Evolutionary conservation across 2,888 invertebrate genomes (phyloP), one percentile per base, ranked within the genome.

Genomic region (Pandemis heparana): DNA sequence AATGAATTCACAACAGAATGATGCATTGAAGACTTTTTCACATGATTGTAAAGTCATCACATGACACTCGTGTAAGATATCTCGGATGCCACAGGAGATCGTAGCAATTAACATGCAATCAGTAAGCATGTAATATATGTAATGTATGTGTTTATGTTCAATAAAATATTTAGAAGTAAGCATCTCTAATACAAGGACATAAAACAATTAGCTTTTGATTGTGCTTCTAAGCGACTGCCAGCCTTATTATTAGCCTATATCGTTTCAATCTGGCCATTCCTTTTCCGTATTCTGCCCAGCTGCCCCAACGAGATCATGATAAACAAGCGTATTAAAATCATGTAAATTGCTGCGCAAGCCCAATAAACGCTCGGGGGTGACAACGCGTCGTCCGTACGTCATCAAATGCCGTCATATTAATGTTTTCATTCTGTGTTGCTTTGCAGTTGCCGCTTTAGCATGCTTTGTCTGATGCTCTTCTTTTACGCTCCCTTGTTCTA

Each of bases 321-420:
- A 46, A 46, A 63, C 23, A 46, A 46, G 14, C 23, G 46, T 10
- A 63, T 43, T 63, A 43, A 63, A 63, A 46, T 46, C 63, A 46
- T 63, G 63, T 63, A 48, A 65, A 65, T 51, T 16, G 51, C 51
- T 48, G n/a, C 16, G n/a, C 65, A n/a, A 38, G 9, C 18, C 14
- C 63, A 18, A 63, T 63, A 23, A n/a, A 38, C 65, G 39, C 32
- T 65, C 32, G 16, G 38, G n/a, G 38, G 14, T 63, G 43, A 63
- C 43, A 64, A 9, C 32, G 46, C 64, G 64, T 23, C 23, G 46
- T 32, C 4, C 4, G 46, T 23, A 46, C 48, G 64, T 64, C 64
- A 64, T 64, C 46, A 12, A n/a, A 14, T 32, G 46, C 18, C 64
- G 32, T 48, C 43, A 64, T 48, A 43, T 18, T 64, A 64, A 64